Evolutionary conservation across 1,140 invertebrate species (phyloP), one percentile per base, ranked within the genome.

Genomic region (Megathymus violae): DNA sequence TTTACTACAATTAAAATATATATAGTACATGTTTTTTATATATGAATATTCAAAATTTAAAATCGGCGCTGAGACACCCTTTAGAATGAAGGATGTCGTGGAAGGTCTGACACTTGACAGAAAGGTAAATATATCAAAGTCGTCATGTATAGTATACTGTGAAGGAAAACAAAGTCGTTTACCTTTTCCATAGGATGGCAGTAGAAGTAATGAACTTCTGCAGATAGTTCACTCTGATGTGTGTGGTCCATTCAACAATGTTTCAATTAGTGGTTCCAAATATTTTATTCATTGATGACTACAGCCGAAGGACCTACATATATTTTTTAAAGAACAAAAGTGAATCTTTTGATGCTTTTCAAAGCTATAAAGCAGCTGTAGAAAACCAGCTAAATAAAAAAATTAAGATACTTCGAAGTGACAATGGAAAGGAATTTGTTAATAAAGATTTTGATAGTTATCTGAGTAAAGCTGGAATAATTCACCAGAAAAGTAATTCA

Each of bases 391-490:
- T 62, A 7, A 22, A 51, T 62, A 2, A 40, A 13, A 63, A 47
- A 27, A 68, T 68, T 17, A 68, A 68, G 41, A n/a, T 9, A 4
- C 13, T 67, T 0, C 54, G 64, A 31, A 67, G 58, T 7, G 64
- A 67, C n/a, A 64, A 69, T 38, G 67, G 67, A 13, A 62, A 36
- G 36, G 64, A 70, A 13, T 70, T 66, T 15, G 60, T 52, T 3
- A 70, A 67, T 15, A 0, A 19, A 4, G 40, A 62, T 27, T 66
- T 62, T 41, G 38, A 62, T 22, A 66, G 44, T 5, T 70, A 52
- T 46, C 31, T 69, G 25, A 11, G 9, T 7, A 44, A 44, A 14
- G 7, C 51, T 59, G 67, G 63, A 0, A 66, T 66, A 3, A 47
- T 47, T 0, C 62, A 69, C 14, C 62, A 65, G 50, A 69, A 56